phyloP scores from a whole-genome alignment of 2,797 vertebrate genomes.

The Hybognathus amarus region DNA sequence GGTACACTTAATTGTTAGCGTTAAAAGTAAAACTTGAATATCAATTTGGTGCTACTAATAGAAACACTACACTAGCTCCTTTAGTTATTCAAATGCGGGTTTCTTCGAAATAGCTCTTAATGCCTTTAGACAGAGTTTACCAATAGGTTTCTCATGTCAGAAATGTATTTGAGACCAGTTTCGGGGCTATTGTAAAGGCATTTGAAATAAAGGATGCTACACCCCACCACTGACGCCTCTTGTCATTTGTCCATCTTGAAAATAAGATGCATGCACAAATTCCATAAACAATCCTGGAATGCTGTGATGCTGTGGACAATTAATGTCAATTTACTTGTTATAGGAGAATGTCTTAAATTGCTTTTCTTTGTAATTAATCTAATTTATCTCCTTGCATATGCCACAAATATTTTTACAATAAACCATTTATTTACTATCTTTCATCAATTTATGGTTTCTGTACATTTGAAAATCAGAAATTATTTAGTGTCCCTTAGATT shows the following conservation, averaged over 20 bases:
- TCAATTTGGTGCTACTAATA: constrained; percentile 73
- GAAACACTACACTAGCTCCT: constrained; percentile 62
- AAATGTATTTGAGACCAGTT: constrained; percentile 59
- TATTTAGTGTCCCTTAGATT: not conserved
- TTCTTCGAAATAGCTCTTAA: constrained; percentile 33
- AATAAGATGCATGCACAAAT: not conserved
- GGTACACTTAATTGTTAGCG: constrained; percentile 28
- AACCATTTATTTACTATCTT: not conserved
- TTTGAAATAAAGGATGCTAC: constrained; percentile 80
- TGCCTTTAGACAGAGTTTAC: constrained; percentile 46
- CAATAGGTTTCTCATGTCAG: constrained; percentile 47
- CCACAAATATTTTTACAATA: not conserved
- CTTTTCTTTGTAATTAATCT: not conserved
- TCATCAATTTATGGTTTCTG: not conserved
- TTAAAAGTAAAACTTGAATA: constrained; percentile 54
- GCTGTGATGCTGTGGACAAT: not conserved
- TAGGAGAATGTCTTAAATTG: not conserved
- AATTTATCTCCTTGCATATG: not conserved
- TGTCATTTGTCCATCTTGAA: constrained; percentile 5
- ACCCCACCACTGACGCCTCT: constrained; percentile 62
- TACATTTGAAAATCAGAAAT: not conserved
- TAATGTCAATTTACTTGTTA: not conserved
- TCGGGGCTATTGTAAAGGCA: constrained; percentile 62
- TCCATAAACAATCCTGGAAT: not conserved
- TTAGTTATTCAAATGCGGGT: constrained; percentile 40